Percentiles rank a stretch among this genome's conserved stretches.
Conservation (phyloP, 2,797 vertebrate species). For the Myotis myotis region DNA sequence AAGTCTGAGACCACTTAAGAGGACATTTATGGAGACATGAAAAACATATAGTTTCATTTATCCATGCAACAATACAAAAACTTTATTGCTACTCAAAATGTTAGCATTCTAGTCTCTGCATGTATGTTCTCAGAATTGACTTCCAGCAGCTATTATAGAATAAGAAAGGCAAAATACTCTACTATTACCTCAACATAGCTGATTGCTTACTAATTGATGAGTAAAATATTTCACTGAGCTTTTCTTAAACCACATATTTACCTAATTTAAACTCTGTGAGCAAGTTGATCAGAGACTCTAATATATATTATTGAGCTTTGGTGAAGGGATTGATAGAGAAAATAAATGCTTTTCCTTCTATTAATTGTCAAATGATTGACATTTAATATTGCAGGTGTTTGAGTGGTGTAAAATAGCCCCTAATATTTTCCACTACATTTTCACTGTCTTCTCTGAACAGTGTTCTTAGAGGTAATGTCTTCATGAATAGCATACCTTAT, state of each 20-base stretch:
- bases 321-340: background rate
- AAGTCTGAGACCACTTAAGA: slow-evolving; percentile 43
- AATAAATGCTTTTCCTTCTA: background rate
- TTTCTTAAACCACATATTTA: slow-evolving; percentile 50
- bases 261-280: slow-evolving; percentile 2
- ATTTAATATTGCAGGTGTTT: background rate
- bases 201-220: background rate
- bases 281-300: background rate
- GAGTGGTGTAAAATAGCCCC: background rate
- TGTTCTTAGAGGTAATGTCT: background rate
- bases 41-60: slow-evolving; percentile 70
- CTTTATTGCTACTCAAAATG: slow-evolving; percentile 47
- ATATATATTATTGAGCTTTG: background rate
- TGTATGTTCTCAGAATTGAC: slow-evolving; percentile 7
- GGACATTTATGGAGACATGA: slow-evolving; percentile 45
- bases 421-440: slow-evolving; percentile 15
- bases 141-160: slow-evolving; percentile 22
- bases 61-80: slow-evolving; percentile 17
- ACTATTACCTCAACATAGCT: background rate
- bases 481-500: background rate
- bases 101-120: slow-evolving; percentile 25
- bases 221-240: slow-evolving; percentile 1
- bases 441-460: background rate
- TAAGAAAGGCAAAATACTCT: slow-evolving; percentile 7
- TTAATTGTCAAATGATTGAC: slow-evolving; percentile 6